A percentile compares a stretch with the other conserved stretches of the same genome.
Conservation (phyloP, 2,797 vertebrate genomes). For the Pyrocephalus nanus region DNA sequence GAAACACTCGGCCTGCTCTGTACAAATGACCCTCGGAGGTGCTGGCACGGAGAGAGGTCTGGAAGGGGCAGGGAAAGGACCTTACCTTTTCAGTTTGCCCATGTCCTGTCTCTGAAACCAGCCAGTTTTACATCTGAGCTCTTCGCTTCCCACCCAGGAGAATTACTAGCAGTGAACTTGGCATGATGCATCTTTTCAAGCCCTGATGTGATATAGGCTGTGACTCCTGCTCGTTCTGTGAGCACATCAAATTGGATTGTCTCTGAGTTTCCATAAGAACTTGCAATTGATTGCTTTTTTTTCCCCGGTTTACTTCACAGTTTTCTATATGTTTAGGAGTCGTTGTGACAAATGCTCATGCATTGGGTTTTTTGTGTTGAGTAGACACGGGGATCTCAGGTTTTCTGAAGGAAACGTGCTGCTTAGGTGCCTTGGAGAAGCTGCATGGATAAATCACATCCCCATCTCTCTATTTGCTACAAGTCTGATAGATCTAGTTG, state of each 20-base stretch:
- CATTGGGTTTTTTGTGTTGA: not conserved
- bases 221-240: not conserved
- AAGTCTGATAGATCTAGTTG: not conserved
- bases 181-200: not conserved
- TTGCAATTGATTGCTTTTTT: not conserved
- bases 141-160: not conserved
- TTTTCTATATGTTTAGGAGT: not conserved
- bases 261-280: not conserved
- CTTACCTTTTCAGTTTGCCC: not conserved
- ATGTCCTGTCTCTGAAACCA: not conserved
- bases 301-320: not conserved
- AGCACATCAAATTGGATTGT: not conserved
- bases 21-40: not conserved
- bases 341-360: not conserved
- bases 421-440: constrained; percentile 2
- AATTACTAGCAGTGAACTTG: not conserved
- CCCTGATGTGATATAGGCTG: not conserved
- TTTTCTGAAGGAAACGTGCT: not conserved
- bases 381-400: not conserved
- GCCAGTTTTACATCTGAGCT: not conserved
- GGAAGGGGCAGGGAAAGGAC: not conserved
- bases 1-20: not conserved
- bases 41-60: not conserved
- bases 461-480: not conserved
- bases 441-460: not conserved